Base-by-base conservation (phyloP, 1,140 invertebrate species). In the Colletes gigas region DNA sequence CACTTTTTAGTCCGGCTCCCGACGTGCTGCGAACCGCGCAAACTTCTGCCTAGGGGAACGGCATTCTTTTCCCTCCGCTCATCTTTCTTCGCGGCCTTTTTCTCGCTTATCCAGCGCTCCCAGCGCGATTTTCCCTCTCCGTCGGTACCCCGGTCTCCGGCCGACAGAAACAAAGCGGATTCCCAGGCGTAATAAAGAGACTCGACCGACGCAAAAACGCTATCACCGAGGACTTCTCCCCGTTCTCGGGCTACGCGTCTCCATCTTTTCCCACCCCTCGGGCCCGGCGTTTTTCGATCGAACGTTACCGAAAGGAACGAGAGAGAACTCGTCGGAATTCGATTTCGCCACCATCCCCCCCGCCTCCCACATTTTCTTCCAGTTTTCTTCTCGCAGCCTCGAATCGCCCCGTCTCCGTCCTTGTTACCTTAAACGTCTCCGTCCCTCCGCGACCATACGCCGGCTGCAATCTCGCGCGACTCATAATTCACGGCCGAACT, bases 141-240 rank as follows among this genome's bases (percentile, higher is more conserved):
- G 54, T 75, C 39, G 50, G n/a, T n/a, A n/a, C 52, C 21, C 12
- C 68, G 47, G 47, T 75, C 69, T 70, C 65, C 71, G 84, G 73
- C 70, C 83, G 89, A 78, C 74, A 83, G 89, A 90, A 92, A 91
- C 90, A 91, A 92, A 91, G 89, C 90, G 89, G 89, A 92, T 92
- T 92, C 90, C 86, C 90, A 86, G 83, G 86, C 88, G 89, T 90
- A 91, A 91, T 91, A 90, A 91, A 91, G 90, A 90, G 89, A 91
- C 89, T 85, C 87, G 69, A 50, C 83, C 68, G 79, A 76, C 72
- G 88, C 83, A 90, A 90, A 88, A 91, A 85, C 87, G 83, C 88
- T 59, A 68, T 82, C 82, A 66, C 67, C 72, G 62, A 68, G 39
- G 59, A 71, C 75, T 73, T 73, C 54, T 62, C 55, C 75, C 83